Evolutionary conservation across 1,140 invertebrate species (phyloP), one percentile per base, ranked within the genome.

Genomic region (Phthorimaea operculella): DNA sequence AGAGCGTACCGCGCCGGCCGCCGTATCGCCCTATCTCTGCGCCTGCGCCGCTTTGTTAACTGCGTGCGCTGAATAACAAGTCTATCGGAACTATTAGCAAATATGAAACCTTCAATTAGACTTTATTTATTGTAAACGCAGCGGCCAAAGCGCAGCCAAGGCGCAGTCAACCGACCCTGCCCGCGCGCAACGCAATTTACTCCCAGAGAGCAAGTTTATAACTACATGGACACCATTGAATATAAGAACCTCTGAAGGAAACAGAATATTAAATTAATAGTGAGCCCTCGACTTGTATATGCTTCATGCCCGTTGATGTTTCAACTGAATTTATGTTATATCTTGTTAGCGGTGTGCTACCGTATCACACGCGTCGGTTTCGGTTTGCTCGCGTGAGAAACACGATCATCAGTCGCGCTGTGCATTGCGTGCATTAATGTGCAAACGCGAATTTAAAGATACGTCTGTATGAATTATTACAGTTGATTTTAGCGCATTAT

Each of bases 61-160:
- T 72, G 52, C 80, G 80, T 76, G 80, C 65, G 59, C 70, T 54
- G 80, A 77, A 83, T 83, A 82, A 74, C 71, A 83, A 83, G 66
- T 78, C 64, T 66, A 75, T 74, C 65, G 54, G 51, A 59, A 60
- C 70, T 72, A 74, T 74, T 81, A 77, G 74, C 66, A 72, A 76
- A 82, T 82, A 74, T 78, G 68, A 78, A 70, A 66, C 59, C 55
- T 60, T 66, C 64, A 68, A 74, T 69, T 70, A 68, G 59, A 59
- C 65, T 49, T 66, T 74, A 63, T 71, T 70, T 71, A 68, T 72
- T 54, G 56, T 59, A 55, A 64, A 59, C 21, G 21, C 36, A 45
- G 10, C 10, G 10, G 15, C 33, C 51, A 57, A 52, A 51, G 55
- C 55, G 34, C 36, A 16, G 15, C 15, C 45, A 3, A 47, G 44